Evolutionary conservation across 1,140 invertebrate genomes (phyloP).

Genomic region (Lordiphosa clarofinis): DNA sequence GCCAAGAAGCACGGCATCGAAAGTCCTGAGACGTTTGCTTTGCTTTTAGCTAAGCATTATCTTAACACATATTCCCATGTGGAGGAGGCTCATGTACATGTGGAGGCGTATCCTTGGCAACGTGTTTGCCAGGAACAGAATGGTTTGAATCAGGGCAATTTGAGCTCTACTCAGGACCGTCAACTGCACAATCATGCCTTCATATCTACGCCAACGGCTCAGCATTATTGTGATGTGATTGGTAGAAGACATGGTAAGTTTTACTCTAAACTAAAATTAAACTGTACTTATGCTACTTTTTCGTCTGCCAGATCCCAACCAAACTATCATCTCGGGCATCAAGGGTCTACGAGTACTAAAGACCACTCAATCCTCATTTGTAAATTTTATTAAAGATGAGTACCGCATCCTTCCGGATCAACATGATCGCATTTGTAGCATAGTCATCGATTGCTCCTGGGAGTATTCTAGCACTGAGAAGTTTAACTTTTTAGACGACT

Average conservation of each 20-base stretch:
- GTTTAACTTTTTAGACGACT: slow-evolving; percentile 85
- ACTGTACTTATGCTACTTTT: too few species aligned
- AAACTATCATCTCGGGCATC: slow-evolving; percentile 84
- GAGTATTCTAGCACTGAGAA: slow-evolving; percentile 83
- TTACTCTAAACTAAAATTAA: background rate
- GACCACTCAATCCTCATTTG: slow-evolving; percentile 89
- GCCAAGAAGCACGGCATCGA: slow-evolving; percentile 88
- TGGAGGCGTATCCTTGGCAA: slow-evolving; percentile 88
- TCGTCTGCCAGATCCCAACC: slow-evolving; percentile 62
- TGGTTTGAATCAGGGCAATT: background rate
- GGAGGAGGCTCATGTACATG: slow-evolving; percentile 83
- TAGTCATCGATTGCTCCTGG: slow-evolving; percentile 86
- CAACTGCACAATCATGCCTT: slow-evolving; percentile 87
- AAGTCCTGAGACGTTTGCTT: slow-evolving; percentile 87
- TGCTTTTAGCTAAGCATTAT: slow-evolving; percentile 86
- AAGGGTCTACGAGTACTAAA: slow-evolving; percentile 86
- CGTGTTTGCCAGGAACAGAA: slow-evolving; percentile 81
- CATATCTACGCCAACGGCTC: slow-evolving; percentile 83
- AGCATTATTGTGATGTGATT: slow-evolving; percentile 84
- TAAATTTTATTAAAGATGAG: slow-evolving; percentile 88
- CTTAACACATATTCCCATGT: slow-evolving; percentile 86
- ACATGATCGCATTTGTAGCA: slow-evolving; percentile 87
- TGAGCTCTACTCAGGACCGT: slow-evolving; percentile 70
- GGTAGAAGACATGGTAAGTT: slow-evolving; percentile 83
- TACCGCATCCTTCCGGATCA: slow-evolving; percentile 87